phyloP scores from a whole-genome alignment of 2,797 vertebrate genomes.

The Rhyacichthys aspro region DNA sequence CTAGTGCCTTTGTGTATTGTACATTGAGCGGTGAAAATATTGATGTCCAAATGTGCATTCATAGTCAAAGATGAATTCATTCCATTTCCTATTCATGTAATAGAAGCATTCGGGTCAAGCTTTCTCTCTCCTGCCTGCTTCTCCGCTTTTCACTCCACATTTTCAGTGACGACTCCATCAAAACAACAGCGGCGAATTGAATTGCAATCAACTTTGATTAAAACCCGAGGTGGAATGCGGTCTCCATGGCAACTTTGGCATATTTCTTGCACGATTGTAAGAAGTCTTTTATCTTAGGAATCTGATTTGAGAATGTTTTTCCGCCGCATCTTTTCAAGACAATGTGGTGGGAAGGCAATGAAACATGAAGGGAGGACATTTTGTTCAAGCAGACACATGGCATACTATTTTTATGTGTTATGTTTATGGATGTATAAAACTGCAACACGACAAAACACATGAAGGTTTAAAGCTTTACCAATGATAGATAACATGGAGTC shows the following conservation, averaged over 20 bases:
- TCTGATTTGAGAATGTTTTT: constrained; percentile 27
- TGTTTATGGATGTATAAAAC: too few species aligned
- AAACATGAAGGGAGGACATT: constrained; percentile 6
- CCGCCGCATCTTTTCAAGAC: constrained; percentile 1
- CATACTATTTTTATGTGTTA: neutral
- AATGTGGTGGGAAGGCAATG: neutral
- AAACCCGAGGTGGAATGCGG: constrained; percentile 5
- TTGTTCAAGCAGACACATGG: neutral
- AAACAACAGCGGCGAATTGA: constrained; percentile 22
- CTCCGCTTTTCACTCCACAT: neutral
- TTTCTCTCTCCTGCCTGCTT: neutral
- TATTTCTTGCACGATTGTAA: constrained; percentile 16
- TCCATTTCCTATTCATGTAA: neutral
- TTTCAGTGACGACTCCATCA: constrained; percentile 1
- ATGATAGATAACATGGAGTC: too few species aligned
- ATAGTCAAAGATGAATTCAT: constrained; percentile 5
- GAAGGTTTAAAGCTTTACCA: too few species aligned
- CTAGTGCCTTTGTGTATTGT: neutral
- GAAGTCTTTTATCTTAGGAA: constrained; percentile 30
- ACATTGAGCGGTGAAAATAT: constrained; percentile 1
- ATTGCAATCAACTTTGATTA: constrained; percentile 36
- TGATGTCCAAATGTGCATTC: constrained; percentile 7
- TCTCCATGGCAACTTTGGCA: constrained; percentile 40
- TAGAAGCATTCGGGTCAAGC: neutral
- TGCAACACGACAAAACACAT: too few species aligned